Evolutionary conservation across 2,797 vertebrate species (phyloP).

Genomic region (Acanthurus tractus): DNA sequence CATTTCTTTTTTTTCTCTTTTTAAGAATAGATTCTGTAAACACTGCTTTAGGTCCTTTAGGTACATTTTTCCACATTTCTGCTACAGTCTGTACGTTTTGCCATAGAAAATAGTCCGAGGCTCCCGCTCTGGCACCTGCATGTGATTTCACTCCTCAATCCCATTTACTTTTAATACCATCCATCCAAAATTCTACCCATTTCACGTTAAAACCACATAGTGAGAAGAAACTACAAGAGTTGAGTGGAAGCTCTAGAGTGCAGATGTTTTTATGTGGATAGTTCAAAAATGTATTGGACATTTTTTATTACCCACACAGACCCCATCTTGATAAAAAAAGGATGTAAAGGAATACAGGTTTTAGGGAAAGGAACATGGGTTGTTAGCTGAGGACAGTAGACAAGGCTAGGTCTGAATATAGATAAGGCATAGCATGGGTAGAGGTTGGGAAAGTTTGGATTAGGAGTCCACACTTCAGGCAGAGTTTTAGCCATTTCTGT

Average conservation of each 20-base stretch:
- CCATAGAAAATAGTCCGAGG: slow-evolving; percentile 68
- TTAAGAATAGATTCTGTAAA: slow-evolving; percentile 84
- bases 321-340: slow-evolving; percentile 39
- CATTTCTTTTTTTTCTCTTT: slow-evolving; percentile 68
- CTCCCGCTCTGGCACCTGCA: slow-evolving; percentile 58
- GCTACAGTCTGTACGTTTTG: slow-evolving; percentile 59
- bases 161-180: slow-evolving; percentile 10
- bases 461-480: slow-evolving; percentile 43
- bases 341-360: slow-evolving; percentile 35
- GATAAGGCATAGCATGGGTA: slow-evolving; percentile 77
- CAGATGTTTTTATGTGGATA: slow-evolving; percentile 37
- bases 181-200: slow-evolving; percentile 37
- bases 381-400: slow-evolving; percentile 52
- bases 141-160: slow-evolving; percentile 40
- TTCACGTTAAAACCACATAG: slow-evolving; percentile 58
- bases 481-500: slow-evolving; percentile 44
- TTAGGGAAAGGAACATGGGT: slow-evolving; percentile 36
- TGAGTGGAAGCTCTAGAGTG: slow-evolving; percentile 77
- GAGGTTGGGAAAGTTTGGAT: slow-evolving; percentile 57
- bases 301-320: slow-evolving; percentile 51
- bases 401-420: slow-evolving; percentile 66
- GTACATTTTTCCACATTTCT: slow-evolving; percentile 52
- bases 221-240: slow-evolving; percentile 63
- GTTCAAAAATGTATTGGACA: slow-evolving; percentile 44
- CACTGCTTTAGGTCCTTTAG: slow-evolving; percentile 80